Evolutionary conservation across 2,888 invertebrate genomes (phyloP), one percentile per base, ranked within the genome.

Genomic region (Thereva nobilitata): DNA sequence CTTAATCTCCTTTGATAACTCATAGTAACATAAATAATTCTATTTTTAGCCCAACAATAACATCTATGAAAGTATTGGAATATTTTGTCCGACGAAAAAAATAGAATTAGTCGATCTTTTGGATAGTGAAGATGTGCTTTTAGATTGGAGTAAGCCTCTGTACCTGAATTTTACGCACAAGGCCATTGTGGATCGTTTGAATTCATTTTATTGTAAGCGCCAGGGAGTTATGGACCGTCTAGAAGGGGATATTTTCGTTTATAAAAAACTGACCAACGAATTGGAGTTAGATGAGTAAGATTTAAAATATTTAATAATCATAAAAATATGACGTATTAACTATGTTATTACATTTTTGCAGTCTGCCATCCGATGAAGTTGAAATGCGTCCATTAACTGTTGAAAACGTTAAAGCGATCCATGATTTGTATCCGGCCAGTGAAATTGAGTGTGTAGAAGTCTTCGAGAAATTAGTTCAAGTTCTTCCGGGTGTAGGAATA

Each of bases 131-230:
- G 90, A 91, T 81, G 80, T 88, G 54, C 84, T 93, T 72, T 85
- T 93, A 73, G 90, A 92, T 82, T 91, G 92, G 87, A 85, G 86
- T 69, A 86, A 86, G 79, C 92, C 92, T 64, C 81, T 93, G 82
- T 93, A 90, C 85, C 86, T 93, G 83, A 93, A 93, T 83, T 93
- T 92, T 81, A 92, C 91, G 71, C 92, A 92, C 83, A 86, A 87
- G 76, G 87, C 86, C 72, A 92, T 93, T 77, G 89, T 92, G 81
- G 86, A 89, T 76, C 87, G 88, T 75, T 85, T 93, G 77, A 89
- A 89, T 79, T 86, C 87, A 74, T 89, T 91, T 74, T 90, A 91
- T 80, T 76, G 76, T 57, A 81, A 82, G 68, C 82, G 83, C 57
- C 80, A 78, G 64, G 88, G 88, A 66, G 83, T 82, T 47, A 83